Base-by-base conservation (phyloP, 2,113 vertebrate genomes). In the Chlamydotis undulata region DNA sequence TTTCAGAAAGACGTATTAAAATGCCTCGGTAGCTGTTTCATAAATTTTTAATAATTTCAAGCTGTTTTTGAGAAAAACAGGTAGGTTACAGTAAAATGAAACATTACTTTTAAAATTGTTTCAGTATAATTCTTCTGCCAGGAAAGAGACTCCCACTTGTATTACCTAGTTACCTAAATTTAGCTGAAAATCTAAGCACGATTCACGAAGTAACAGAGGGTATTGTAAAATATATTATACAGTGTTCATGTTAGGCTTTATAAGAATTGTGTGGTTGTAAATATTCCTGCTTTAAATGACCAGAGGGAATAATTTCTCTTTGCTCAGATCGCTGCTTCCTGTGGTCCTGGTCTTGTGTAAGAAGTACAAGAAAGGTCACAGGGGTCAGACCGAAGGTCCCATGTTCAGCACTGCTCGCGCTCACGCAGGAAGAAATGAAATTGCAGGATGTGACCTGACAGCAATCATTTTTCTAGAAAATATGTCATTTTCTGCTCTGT, bases 321-420 rank as follows among this genome's bases (percentile, higher is more conserved):
- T 68, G 76, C 52, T 39, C 9, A 35, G 10, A 10, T 50, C 25
- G 1, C 4, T 10, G 28, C 41, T 89, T 59, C 35, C 64, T 50
- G 24, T 70, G 39, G 15, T 17, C 61, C 52, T 61, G 55, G 7
- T 59, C 77, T 41, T 37, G 49, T 13, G 4, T n/a, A 22, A 55
- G 65, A 47, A 55, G 10, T 0, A 2, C 0, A 33, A 22, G 56
- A n/a, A 56, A 14, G 26, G 2, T 59, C 33, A 2, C 15, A 3
- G 8, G 1, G 31, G 21, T 15, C 47, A 55, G 16, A 18, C 2
- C 39, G 31, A 8, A n/a, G 22, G 35, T n/a, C 35, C 35, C 24
- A 25, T 43, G 55, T 50, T 31, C 52, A 67, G 16, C 19, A 16
- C 21, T 14, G 1, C 16, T 31, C 60, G 70, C 23, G 53, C 14